Evolutionary conservation across 2,888 invertebrate species (phyloP).

Genomic region (Agonopterix subpropinquella): DNA sequence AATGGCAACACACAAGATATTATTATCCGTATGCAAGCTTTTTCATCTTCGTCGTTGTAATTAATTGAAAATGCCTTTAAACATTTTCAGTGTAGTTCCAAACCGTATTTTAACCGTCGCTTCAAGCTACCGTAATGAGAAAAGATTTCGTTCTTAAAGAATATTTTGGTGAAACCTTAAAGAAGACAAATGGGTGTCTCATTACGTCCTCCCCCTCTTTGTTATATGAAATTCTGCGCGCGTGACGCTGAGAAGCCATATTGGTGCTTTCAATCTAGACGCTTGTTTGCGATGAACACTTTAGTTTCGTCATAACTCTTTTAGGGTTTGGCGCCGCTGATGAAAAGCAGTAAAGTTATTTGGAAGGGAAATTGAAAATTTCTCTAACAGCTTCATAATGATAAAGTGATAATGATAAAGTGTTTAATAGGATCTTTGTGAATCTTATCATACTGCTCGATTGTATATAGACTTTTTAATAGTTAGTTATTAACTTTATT

Average conservation of each 20-base stretch:
- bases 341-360: too few species aligned
- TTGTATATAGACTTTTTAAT: too few species aligned
- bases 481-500: too few species aligned
- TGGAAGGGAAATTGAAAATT: too few species aligned
- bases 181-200: conserved; percentile 55
- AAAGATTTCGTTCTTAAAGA: conserved; percentile 15
- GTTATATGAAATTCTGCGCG: conserved; percentile 38
- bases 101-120: background rate
- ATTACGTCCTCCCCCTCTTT: conserved; percentile 33
- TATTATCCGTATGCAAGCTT: too few species aligned
- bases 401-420: too few species aligned
- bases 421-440: too few species aligned
- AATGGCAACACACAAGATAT: too few species aligned
- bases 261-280: conserved; percentile 3
- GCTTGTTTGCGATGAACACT: background rate
- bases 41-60: too few species aligned
- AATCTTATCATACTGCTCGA: too few species aligned
- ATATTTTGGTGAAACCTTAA: conserved; percentile 52
- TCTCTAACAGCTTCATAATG: too few species aligned
- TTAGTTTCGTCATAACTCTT: background rate
- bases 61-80: background rate
- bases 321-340: background rate
- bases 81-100: background rate
- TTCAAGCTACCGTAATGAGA: background rate
- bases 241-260: conserved; percentile 11